Conservation (phyloP, 2,888 invertebrate genomes). For the Cataglyphis cursor region DNA sequence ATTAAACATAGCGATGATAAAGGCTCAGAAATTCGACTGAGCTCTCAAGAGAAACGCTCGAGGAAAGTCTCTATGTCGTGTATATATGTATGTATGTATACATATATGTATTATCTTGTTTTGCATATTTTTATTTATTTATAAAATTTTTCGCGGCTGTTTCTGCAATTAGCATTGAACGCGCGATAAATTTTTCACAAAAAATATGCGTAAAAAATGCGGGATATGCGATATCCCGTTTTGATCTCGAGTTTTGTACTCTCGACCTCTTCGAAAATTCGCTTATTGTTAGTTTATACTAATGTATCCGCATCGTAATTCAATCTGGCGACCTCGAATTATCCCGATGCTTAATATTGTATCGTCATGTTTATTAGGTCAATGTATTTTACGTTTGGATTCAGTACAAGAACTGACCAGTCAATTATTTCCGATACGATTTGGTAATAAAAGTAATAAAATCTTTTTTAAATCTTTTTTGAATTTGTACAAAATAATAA, state of each 20-base stretch:
- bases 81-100: too few relatives aligned
- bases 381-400: not conserved
- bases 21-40: not conserved
- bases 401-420: not conserved
- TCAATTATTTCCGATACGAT: not conserved
- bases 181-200: constrained; percentile 62
- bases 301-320: constrained; percentile 64
- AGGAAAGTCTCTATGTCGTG: not conserved
- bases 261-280: constrained; percentile 68
- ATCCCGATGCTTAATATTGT: constrained; percentile 38
- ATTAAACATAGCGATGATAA: constrained; percentile 1
- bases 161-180: not conserved
- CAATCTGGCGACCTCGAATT: constrained; percentile 32
- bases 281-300: constrained; percentile 60
- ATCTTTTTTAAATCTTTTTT: too few relatives aligned
- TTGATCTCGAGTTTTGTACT: constrained; percentile 71
- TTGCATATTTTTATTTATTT: constrained; percentile 21
- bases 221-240: constrained; percentile 64
- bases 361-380: constrained; percentile 55
- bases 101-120: not conserved
- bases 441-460: not conserved
- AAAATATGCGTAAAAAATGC: constrained; percentile 48
- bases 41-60: not conserved
- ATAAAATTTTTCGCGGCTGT: not conserved
- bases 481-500: not conserved